A percentile compares a stretch with the other conserved stretches of the same genome.
These are phyloP conservation scores for Drosophila fuyamai DNA, from an alignment of 1,140 invertebrate genomes.

Conservation along the genomic window DNA sequence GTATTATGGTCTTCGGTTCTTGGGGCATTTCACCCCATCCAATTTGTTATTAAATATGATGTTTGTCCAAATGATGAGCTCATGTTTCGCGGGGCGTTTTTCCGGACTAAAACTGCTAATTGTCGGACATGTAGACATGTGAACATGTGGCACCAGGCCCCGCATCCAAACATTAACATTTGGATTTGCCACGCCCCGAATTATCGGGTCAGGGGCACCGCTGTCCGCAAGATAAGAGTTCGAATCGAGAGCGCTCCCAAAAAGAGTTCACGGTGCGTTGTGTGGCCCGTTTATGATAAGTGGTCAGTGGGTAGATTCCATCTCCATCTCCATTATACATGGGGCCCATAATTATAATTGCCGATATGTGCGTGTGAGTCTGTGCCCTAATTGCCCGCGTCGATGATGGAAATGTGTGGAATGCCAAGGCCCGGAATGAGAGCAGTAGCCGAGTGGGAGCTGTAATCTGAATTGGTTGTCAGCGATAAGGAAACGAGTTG, in stretches of 20 bases:
- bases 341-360: constrained; percentile 24
- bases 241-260: background rate
- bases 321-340: constrained; percentile 1
- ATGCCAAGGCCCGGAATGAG: background rate
- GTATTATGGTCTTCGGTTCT: constrained; percentile 1
- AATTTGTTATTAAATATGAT: constrained; percentile 27
- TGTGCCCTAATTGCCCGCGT: constrained; percentile 24
- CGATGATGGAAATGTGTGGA: constrained; percentile 21
- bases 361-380: constrained; percentile 12
- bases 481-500: constrained; percentile 27
- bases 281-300: constrained; percentile 8
- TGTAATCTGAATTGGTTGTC: constrained; percentile 31
- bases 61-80: constrained; percentile 43
- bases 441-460: background rate
- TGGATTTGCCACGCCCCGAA: constrained; percentile 14
- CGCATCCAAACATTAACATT: constrained; percentile 9
- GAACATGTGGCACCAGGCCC: constrained; percentile 33
- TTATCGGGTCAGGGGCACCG: constrained; percentile 49
- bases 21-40: background rate
- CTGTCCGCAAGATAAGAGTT: constrained; percentile 21
- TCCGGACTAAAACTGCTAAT: constrained; percentile 27
- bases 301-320: constrained; percentile 30
- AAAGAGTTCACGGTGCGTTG: constrained; percentile 40
- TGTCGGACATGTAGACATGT: constrained; percentile 44
- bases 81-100: constrained; percentile 39